These are phyloP conservation scores for Synanceia verrucosa DNA, from an alignment of 2,797 vertebrate species.

Conservation along the genomic window DNA sequence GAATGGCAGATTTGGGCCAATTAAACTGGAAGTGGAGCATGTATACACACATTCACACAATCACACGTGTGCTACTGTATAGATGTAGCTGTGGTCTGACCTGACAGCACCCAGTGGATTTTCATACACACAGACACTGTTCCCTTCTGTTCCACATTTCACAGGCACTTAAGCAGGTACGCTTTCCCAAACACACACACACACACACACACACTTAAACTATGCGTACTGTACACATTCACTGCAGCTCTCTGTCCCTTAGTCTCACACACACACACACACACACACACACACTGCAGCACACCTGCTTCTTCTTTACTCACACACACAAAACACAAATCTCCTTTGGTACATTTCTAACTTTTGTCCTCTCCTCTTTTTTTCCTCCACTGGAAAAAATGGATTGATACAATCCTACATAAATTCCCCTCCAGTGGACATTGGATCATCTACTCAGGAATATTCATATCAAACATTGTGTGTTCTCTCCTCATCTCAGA, in stretches of 20 bases:
- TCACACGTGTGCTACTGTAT: neutral
- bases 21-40: constrained; percentile 66
- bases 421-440: constrained; percentile 21
- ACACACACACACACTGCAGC: constrained; percentile 12
- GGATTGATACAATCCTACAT: constrained; percentile 33
- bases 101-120: constrained; percentile 46
- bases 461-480: constrained; percentile 44
- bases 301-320: neutral
- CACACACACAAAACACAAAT: constrained; percentile 3
- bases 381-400: neutral
- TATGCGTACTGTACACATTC: constrained; percentile 1
- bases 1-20: constrained; percentile 83
- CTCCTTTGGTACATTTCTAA: constrained; percentile 24
- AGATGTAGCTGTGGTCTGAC: constrained; percentile 7
- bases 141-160: constrained; percentile 41
- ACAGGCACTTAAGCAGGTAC: constrained; percentile 40
- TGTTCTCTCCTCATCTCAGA: constrained; percentile 4
- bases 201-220: constrained; percentile 12
- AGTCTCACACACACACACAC: constrained; percentile 3
- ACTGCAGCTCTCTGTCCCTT: constrained; percentile 7
- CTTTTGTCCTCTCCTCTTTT: constrained; percentile 20
- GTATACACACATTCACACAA: constrained; percentile 6
- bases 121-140: constrained; percentile 9
- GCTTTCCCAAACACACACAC: constrained; percentile 8
- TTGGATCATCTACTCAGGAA: constrained; percentile 36